These are phyloP conservation scores for Steinernema khuongi DNA, from an alignment of 1,140 invertebrate genomes.

Conservation along the genomic window DNA sequence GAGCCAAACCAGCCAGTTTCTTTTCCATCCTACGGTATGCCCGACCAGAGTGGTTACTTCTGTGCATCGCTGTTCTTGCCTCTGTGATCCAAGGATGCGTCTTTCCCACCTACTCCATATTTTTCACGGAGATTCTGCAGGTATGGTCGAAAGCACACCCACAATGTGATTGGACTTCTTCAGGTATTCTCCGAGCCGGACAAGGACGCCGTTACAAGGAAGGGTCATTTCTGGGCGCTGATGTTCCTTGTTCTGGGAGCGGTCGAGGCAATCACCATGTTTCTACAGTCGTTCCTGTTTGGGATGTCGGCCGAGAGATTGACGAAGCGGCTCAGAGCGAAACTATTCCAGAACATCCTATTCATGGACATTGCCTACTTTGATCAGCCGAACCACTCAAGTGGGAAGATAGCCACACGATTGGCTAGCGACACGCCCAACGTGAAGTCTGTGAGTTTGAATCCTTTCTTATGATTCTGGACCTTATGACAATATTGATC, in stretches of 20 bases:
- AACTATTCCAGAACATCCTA: slow-evolving; percentile 61
- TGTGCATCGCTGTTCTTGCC: slow-evolving; percentile 22
- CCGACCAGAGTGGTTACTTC: slow-evolving; percentile 23
- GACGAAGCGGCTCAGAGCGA: slow-evolving; percentile 60
- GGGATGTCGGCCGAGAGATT: slow-evolving; percentile 60
- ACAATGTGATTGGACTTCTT: not conserved
- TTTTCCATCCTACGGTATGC: slow-evolving; percentile 21
- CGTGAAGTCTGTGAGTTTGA: slow-evolving; percentile 60
- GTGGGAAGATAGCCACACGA: slow-evolving; percentile 62
- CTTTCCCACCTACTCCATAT: slow-evolving; percentile 41
- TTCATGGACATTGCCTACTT: slow-evolving; percentile 63
- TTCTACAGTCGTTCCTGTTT: slow-evolving; percentile 38
- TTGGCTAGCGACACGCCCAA: slow-evolving; percentile 63
- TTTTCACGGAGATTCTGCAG: slow-evolving; percentile 44
- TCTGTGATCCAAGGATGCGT: slow-evolving; percentile 26
- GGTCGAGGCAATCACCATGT: slow-evolving; percentile 28
- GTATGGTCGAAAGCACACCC: slow-evolving; percentile 19
- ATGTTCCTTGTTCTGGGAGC: slow-evolving; percentile 44
- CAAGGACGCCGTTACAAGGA: slow-evolving; percentile 29
- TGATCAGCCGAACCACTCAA: slow-evolving; percentile 62
- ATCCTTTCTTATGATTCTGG: not conserved
- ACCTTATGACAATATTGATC: too few species aligned
- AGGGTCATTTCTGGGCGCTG: slow-evolving; percentile 51
- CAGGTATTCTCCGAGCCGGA: slow-evolving; percentile 43
- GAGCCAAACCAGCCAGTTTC: slow-evolving; percentile 13